phyloP scores from a whole-genome alignment of 2,797 vertebrate species.

The Otolemur crassicaudatus region DNA sequence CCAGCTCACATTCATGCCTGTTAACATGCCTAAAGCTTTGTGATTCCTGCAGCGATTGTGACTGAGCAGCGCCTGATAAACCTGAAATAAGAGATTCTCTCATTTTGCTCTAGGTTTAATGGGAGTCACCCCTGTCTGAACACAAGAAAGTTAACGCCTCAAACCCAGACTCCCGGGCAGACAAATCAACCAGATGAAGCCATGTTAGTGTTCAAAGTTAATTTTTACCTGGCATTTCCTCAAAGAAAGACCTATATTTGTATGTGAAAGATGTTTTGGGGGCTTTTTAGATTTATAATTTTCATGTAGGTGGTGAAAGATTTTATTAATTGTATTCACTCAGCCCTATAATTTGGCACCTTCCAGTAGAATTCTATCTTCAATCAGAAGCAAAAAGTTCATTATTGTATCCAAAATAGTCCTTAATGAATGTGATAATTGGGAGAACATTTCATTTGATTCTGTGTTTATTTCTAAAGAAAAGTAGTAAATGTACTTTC shows the following conservation, averaged over 20 bases:
- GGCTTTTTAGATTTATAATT: constrained; percentile 81
- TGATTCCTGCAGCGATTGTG: constrained; percentile 53
- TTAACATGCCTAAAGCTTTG: constrained; percentile 52
- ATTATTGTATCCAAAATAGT: constrained; percentile 74
- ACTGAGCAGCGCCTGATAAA: constrained; percentile 67
- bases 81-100: constrained; percentile 64
- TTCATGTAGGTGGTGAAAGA: constrained; percentile 69
- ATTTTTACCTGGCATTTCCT: constrained; percentile 83
- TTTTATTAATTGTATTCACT: constrained; percentile 83
- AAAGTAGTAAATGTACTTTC: constrained; percentile 59
- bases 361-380: constrained; percentile 77
- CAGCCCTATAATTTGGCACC: constrained; percentile 77
- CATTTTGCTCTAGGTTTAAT: neutral
- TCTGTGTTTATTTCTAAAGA: constrained; percentile 77
- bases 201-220: constrained; percentile 73
- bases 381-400: constrained; percentile 82
- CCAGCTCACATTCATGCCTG: neutral
- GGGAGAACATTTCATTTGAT: constrained; percentile 72
- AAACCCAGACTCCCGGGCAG: constrained; percentile 54
- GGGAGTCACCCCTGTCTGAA: constrained; percentile 43
- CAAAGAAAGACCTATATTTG: constrained; percentile 72
- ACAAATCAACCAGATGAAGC: constrained; percentile 70
- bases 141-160: constrained; percentile 72
- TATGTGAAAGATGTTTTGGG: constrained; percentile 69
- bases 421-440: constrained; percentile 83